Percentiles rank a stretch among this genome's conserved stretches.
phyloP scores from a whole-genome alignment of 1,140 invertebrate species.

The Drosophila mayri region DNA sequence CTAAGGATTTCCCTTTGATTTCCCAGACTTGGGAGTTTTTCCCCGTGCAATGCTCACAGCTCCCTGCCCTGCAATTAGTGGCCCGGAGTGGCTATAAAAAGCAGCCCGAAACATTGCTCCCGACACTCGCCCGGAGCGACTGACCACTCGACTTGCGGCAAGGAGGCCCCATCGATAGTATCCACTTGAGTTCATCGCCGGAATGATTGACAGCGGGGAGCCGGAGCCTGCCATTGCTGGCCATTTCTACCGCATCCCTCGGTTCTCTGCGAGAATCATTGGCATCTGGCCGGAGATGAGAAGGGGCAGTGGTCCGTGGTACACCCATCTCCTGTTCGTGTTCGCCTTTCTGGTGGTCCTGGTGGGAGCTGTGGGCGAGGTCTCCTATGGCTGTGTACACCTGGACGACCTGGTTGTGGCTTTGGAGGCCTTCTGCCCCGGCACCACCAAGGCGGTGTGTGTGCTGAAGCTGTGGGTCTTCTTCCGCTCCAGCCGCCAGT shows the following conservation, averaged over 20 bases:
- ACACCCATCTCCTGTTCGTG: slow-evolving; percentile 41
- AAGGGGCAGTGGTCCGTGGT: slow-evolving; percentile 27
- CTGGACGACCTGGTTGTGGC: slow-evolving; percentile 67
- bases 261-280: slow-evolving; percentile 61
- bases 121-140: slow-evolving; percentile 41
- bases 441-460: slow-evolving; percentile 73
- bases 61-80: slow-evolving; percentile 32
- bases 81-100: slow-evolving; percentile 56
- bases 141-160: slow-evolving; percentile 35
- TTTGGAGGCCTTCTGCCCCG: slow-evolving; percentile 79
- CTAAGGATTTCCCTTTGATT: background rate
- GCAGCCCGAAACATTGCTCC: slow-evolving; percentile 14
- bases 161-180: slow-evolving; percentile 27
- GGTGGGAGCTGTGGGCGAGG: slow-evolving; percentile 68
- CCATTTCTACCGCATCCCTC: slow-evolving; percentile 71
- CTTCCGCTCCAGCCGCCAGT: slow-evolving; percentile 57
- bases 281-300: slow-evolving; percentile 68
- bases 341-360: slow-evolving; percentile 63
- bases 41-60: background rate
- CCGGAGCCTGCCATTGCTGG: slow-evolving; percentile 38
- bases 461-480: slow-evolving; percentile 72
- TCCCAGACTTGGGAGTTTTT: background rate
- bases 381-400: slow-evolving; percentile 64
- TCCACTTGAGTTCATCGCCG: slow-evolving; percentile 32
- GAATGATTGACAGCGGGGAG: slow-evolving; percentile 43